These are phyloP conservation scores for Bombus confusus DNA, from an alignment of 1,140 invertebrate genomes.

Conservation along the genomic window DNA sequence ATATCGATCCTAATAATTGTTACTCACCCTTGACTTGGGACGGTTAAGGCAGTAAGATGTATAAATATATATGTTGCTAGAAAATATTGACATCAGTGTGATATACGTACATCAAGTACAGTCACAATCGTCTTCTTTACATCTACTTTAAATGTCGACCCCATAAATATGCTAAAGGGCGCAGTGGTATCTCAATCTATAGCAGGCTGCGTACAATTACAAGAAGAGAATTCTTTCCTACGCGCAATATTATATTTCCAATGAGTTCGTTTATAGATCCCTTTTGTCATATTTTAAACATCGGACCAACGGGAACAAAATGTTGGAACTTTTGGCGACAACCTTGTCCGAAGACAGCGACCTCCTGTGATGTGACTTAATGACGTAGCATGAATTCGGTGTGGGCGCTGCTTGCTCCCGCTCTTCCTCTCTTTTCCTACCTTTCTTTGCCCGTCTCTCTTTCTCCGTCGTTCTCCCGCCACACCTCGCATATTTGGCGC, in stretches of 20 bases:
- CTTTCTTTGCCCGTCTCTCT: conserved; percentile 9
- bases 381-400: conserved; percentile 72
- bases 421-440: conserved; percentile 11
- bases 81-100: too few relatives aligned
- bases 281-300: not conserved
- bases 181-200: not conserved
- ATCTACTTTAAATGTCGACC: too few relatives aligned
- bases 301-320: not conserved
- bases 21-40: too few relatives aligned
- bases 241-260: not conserved
- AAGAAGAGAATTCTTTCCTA: not conserved
- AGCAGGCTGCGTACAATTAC: not conserved
- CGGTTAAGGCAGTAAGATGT: too few relatives aligned
- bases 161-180: too few relatives aligned
- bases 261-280: not conserved
- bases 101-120: too few relatives aligned
- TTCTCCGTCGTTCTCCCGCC: conserved; percentile 64
- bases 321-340: conserved; percentile 42
- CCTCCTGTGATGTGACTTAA: conserved; percentile 59
- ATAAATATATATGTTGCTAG: too few relatives aligned
- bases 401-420: conserved; percentile 75
- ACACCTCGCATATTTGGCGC: conserved; percentile 81
- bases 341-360: conserved; percentile 56
- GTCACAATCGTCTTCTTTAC: too few relatives aligned
- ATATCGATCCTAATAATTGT: too few relatives aligned